Evolutionary conservation across 2,797 vertebrate genomes (phyloP).

Genomic region (Psittacula echo): DNA sequence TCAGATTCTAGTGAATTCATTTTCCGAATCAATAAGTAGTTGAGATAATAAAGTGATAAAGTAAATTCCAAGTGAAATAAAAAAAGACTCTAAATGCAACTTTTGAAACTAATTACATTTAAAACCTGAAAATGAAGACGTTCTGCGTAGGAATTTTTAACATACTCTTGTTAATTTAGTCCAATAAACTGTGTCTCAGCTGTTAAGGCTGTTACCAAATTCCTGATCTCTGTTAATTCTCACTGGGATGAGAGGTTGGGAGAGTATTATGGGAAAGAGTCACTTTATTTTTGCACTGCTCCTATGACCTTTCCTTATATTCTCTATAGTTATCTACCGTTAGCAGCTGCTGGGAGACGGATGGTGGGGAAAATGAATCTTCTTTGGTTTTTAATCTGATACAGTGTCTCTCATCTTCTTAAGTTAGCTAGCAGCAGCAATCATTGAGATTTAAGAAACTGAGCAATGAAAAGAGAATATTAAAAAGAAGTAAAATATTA

Average conservation of each 20-base stretch:
- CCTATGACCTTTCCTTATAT: background rate
- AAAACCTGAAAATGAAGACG: background rate
- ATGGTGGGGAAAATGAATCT: background rate
- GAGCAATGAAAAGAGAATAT: background rate
- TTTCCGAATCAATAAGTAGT: background rate
- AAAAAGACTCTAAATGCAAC: rapidly evolving
- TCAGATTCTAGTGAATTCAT: background rate
- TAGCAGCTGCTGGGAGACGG: background rate
- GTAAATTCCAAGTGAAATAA: background rate
- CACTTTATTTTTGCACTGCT: background rate
- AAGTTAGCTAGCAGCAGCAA: background rate
- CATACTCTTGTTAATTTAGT: background rate
- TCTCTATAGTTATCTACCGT: background rate
- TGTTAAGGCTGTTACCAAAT: background rate
- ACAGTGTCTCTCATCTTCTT: background rate
- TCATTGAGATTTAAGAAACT: background rate
- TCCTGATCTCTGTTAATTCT: background rate
- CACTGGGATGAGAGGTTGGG: background rate
- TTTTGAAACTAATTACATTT: background rate
- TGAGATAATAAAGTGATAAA: background rate
- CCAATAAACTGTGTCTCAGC: background rate
- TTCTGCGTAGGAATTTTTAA: background rate
- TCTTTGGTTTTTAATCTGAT: background rate
- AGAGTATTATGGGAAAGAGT: background rate
- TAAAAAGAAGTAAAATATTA: background rate